Conservation (phyloP, 1,140 invertebrate genomes). For the Melanaphis sacchari region DNA sequence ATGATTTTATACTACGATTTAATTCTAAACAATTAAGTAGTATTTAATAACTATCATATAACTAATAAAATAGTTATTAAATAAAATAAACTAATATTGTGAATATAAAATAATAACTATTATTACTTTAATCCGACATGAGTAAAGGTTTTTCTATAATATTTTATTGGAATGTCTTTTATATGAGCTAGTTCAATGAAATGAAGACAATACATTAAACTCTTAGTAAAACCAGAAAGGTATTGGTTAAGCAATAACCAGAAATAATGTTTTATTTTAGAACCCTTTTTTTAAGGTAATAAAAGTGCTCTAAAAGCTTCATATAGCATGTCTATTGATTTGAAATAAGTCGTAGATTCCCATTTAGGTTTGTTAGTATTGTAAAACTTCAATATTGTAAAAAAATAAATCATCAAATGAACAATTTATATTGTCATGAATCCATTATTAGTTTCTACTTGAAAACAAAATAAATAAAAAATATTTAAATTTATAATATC, state of each 20-base stretch:
- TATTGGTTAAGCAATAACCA: background rate
- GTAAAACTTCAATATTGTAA: background rate
- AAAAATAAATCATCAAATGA: background rate
- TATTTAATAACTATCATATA: no score
- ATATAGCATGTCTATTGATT: background rate
- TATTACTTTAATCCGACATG: background rate
- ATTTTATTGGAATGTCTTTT: background rate
- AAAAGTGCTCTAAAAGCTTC: background rate
- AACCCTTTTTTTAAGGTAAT: background rate
- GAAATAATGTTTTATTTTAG: background rate
- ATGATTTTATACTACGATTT: background rate
- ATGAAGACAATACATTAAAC: slow-evolving; percentile 18
- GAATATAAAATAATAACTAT: background rate
- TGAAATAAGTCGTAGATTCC: background rate
- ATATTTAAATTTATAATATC: background rate
- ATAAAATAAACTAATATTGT: background rate
- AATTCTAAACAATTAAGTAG: background rate
- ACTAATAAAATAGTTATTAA: background rate
- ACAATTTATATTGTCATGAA: background rate
- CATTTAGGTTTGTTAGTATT: background rate
- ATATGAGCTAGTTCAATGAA: background rate
- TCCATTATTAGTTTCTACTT: background rate
- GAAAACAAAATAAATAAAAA: background rate
- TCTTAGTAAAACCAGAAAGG: background rate
- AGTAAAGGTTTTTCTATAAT: background rate